Evolutionary conservation across 1,140 invertebrate genomes (phyloP).

Genomic region (Atta cephalotes): DNA sequence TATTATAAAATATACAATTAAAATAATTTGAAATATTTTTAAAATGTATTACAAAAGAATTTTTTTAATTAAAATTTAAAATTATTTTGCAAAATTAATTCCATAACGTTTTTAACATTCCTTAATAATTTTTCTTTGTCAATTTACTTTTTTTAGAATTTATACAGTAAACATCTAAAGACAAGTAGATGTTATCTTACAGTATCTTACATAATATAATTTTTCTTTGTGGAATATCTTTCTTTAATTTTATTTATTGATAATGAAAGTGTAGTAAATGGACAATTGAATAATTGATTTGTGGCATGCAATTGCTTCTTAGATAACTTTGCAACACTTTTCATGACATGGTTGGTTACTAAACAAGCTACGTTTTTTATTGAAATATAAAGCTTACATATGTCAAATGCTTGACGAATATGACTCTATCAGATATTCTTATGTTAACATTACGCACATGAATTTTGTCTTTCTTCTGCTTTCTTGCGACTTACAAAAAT

Average conservation of each 20-base stretch:
- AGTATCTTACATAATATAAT: not conserved
- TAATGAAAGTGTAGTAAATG: not conserved
- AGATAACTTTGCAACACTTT: not conserved
- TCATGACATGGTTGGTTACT: not conserved
- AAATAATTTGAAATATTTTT: too few species aligned
- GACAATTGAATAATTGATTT: not conserved
- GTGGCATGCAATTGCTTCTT: not conserved
- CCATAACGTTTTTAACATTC: too few species aligned
- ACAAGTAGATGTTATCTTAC: not conserved
- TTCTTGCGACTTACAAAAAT: not conserved
- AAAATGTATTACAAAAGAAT: too few species aligned
- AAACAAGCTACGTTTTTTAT: not conserved
- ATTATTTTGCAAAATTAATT: too few species aligned
- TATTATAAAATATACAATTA: too few species aligned
- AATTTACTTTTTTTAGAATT: too few species aligned
- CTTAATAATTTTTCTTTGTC: too few species aligned
- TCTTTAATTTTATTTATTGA: not conserved
- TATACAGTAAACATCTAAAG: not conserved
- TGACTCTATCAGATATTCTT: not conserved
- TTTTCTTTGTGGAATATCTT: not conserved
- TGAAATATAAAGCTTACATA: not conserved
- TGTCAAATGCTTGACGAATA: conserved; percentile 1
- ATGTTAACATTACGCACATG: not conserved
- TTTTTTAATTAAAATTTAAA: too few species aligned
- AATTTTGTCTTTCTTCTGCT: not conserved